phyloP scores from a whole-genome alignment of 2,113 vertebrate species.

The Eulemur macaco region DNA sequence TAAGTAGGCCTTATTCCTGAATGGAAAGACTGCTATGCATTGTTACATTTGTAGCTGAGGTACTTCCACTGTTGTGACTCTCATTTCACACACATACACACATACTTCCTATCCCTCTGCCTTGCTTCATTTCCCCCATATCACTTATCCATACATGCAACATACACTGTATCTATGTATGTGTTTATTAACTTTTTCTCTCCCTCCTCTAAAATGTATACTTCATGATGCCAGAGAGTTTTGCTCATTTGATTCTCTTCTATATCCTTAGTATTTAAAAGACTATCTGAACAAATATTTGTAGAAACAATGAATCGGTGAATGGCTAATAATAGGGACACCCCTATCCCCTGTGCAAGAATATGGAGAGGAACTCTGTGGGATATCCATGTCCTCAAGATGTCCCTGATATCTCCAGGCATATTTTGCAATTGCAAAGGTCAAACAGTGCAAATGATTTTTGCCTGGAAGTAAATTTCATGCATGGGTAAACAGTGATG shows the following conservation, averaged over 20 bases:
- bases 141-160: rapidly evolving
- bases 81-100: rapidly evolving
- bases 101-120: neutral
- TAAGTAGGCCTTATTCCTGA: neutral
- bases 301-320: neutral
- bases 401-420: neutral
- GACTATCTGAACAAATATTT: neutral
- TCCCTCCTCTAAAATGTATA: neutral
- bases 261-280: neutral
- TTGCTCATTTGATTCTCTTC: neutral
- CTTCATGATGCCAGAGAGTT: neutral
- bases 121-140: neutral
- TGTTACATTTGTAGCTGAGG: neutral
- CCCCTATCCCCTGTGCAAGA: neutral
- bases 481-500: neutral
- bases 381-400: neutral
- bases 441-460: neutral
- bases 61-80: neutral
- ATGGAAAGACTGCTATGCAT: neutral
- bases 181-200: neutral
- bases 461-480: constrained; percentile 6
- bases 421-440: neutral
- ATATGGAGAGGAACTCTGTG: neutral
- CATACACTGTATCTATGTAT: neutral
- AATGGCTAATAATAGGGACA: neutral